These are phyloP conservation scores for Piezodorus guildinii DNA, from an alignment of 1,140 invertebrate species.

Conservation along the genomic window DNA sequence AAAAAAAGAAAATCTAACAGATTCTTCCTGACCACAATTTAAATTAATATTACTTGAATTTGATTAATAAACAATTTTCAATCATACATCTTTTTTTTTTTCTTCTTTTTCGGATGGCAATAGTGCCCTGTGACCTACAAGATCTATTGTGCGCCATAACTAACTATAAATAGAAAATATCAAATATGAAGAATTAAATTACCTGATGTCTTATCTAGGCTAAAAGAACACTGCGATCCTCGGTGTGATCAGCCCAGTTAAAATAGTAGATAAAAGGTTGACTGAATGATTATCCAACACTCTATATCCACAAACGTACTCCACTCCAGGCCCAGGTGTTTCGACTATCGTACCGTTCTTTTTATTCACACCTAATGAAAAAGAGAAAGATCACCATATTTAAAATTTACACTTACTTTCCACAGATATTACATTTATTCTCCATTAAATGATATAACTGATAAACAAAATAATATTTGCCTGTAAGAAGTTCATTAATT, in stretches of 20 bases:
- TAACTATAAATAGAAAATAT: no score
- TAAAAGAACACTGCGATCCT: constrained; percentile 54
- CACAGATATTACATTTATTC: not conserved
- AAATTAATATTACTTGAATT: no score
- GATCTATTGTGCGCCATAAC: no score
- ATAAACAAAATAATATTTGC: not conserved
- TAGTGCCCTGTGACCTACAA: no score
- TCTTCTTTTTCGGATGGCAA: no score
- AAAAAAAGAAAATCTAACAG: no score
- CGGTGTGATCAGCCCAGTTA: constrained; percentile 61
- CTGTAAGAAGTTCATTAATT: no score
- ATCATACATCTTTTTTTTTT: no score
- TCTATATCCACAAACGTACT: constrained; percentile 61
- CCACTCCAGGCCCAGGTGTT: constrained; percentile 53
- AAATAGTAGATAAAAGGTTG: constrained; percentile 69
- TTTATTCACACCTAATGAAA: constrained; percentile 51
- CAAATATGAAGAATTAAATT: not conserved
- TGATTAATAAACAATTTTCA: no score
- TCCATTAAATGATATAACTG: not conserved
- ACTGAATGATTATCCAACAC: constrained; percentile 85
- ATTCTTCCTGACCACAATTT: no score
- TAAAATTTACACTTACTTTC: no score
- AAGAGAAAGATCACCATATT: not conserved
- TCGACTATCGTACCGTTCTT: constrained; percentile 58
- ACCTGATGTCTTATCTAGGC: constrained; percentile 33